These are phyloP conservation scores for Polydrusus cervinus DNA, from an alignment of 2,888 invertebrate genomes.

Conservation along the genomic window DNA sequence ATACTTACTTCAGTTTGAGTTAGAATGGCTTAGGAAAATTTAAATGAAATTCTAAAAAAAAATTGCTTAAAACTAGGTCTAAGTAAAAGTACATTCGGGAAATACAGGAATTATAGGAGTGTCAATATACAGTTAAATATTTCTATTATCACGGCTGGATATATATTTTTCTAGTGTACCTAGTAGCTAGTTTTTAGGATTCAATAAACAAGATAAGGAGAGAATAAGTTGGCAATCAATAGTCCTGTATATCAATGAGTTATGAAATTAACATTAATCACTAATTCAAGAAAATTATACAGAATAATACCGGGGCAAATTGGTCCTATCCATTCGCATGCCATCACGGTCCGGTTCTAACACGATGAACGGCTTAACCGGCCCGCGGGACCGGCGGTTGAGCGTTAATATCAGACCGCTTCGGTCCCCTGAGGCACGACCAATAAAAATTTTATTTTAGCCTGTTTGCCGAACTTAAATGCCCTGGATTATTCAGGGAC, in stretches of 20 bases:
- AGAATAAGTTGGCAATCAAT: background rate
- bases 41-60: too few relatives aligned
- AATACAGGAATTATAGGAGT: too few relatives aligned
- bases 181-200: too few relatives aligned
- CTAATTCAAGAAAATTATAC: constrained; percentile 26
- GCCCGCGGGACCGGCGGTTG: constrained; percentile 36
- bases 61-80: too few relatives aligned
- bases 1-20: too few relatives aligned
- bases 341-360: constrained; percentile 32
- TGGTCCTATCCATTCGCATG: constrained; percentile 31
- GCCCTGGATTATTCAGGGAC: constrained; percentile 38
- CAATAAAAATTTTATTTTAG: constrained; percentile 46
- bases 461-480: constrained; percentile 37
- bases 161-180: too few relatives aligned
- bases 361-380: constrained; percentile 40
- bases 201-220: background rate
- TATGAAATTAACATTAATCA: constrained; percentile 11
- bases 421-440: constrained; percentile 38
- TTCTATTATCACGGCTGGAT: too few relatives aligned
- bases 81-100: too few relatives aligned
- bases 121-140: too few relatives aligned
- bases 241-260: background rate
- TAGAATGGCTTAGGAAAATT: too few relatives aligned
- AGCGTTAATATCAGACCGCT: constrained; percentile 45
- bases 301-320: constrained; percentile 32